Conservation (phyloP, 2,113 vertebrate species). For the Eidolon helvum region DNA sequence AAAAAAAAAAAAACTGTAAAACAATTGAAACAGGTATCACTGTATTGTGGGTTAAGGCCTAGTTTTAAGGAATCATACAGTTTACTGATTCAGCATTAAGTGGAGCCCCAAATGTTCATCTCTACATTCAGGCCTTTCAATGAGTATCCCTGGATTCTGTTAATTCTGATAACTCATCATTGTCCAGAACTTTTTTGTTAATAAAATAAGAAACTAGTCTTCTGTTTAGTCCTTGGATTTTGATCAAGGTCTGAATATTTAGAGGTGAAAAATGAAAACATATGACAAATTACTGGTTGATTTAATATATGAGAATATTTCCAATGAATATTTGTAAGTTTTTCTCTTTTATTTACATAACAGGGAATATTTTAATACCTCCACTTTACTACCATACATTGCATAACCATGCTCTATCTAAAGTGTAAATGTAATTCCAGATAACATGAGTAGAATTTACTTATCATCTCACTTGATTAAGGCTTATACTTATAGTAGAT, state of each 20-base stretch:
- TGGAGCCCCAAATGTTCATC: not conserved
- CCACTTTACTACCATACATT: not conserved
- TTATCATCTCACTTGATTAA: not conserved
- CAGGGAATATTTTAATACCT: not conserved
- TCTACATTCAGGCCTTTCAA: not conserved
- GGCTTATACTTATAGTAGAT: not conserved
- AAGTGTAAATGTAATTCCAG: not conserved
- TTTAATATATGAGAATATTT: not conserved
- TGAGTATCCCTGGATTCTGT: too few species aligned
- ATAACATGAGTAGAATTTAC: not conserved
- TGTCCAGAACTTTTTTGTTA: not conserved
- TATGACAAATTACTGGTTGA: not conserved
- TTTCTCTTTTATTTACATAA: not conserved
- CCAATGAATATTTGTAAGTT: too few species aligned
- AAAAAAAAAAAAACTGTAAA: not conserved
- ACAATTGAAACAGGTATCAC: not conserved
- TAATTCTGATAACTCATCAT: not conserved
- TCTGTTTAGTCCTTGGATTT: not conserved
- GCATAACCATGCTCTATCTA: not conserved
- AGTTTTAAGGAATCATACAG: not conserved
- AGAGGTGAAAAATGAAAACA: not conserved
- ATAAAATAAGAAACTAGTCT: not conserved
- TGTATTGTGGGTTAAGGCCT: not conserved
- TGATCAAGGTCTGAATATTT: not conserved
- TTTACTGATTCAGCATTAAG: rapidly evolving